Evolutionary conservation across 2,888 invertebrate genomes (phyloP).

Genomic region (Cryptops parisi): DNA sequence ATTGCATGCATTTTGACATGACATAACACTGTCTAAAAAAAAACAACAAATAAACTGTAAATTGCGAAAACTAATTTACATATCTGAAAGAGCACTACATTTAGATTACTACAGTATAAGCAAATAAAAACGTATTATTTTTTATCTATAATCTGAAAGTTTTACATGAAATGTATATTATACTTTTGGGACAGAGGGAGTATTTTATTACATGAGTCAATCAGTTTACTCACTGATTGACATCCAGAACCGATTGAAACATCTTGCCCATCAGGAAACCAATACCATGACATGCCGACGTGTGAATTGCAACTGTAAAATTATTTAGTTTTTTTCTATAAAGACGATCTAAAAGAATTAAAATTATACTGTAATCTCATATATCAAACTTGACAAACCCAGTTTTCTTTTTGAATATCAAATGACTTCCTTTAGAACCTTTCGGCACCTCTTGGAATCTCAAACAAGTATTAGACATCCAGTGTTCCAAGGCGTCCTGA

Average conservation of each 20-base stretch:
- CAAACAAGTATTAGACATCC: no score
- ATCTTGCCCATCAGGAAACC: background rate
- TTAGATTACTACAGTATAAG: no score
- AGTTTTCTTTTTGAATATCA: background rate
- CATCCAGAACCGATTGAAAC: constrained; percentile 8
- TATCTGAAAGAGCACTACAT: no score
- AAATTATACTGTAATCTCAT: background rate
- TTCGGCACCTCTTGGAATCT: background rate
- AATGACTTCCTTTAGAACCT: background rate
- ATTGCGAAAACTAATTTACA: no score
- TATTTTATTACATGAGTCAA: background rate
- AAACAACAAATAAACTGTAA: no score
- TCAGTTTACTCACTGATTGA: constrained; percentile 1
- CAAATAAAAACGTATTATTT: no score
- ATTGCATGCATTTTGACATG: no score
- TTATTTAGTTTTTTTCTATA: background rate
- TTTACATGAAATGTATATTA: no score
- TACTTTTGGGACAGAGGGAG: no score
- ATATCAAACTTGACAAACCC: background rate
- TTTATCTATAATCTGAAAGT: no score
- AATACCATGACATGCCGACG: background rate
- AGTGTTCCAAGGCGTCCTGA: no score
- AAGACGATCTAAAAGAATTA: background rate
- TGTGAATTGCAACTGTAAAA: constrained; percentile 2
- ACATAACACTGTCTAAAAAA: no score